Percentiles rank a stretch among this genome's conserved stretches.
Conservation (phyloP, 2,888 invertebrate species). For the Patella pellucida region DNA sequence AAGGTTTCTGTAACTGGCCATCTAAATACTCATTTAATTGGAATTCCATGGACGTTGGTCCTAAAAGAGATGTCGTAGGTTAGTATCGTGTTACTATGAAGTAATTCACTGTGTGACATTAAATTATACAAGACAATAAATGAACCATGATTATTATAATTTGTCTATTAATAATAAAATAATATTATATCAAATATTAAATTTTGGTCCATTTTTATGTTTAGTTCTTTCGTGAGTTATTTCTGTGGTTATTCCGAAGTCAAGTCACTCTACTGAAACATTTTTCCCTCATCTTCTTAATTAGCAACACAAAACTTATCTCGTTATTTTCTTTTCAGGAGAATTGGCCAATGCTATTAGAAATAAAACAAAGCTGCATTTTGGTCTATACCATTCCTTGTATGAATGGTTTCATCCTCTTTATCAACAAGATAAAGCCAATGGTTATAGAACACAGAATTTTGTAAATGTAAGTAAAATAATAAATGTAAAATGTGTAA, state of each 20-base stretch:
- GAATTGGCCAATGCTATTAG: conserved; percentile 55
- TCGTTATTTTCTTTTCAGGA: conserved; percentile 40
- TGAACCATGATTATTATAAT: too few species aligned
- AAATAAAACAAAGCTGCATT: conserved; percentile 73
- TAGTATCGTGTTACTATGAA: conserved; percentile 30
- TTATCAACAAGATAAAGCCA: conserved; percentile 73
- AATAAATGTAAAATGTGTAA: too few species aligned
- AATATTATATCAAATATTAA: too few species aligned
- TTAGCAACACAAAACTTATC: too few species aligned
- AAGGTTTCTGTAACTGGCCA: conserved; percentile 86
- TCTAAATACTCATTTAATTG: conserved; percentile 84
- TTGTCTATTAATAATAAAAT: too few species aligned
- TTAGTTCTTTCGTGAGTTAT: too few species aligned
- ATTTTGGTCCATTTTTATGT: too few species aligned
- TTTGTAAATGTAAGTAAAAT: conserved; percentile 74
- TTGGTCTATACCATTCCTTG: conserved; percentile 71
- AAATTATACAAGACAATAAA: too few species aligned
- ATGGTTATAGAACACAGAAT: conserved; percentile 74
- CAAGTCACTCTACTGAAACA: too few species aligned
- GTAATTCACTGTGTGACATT: too few species aligned
- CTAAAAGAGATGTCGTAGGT: conserved; percentile 82
- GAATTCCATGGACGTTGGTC: conserved; percentile 85
- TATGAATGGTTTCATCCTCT: conserved; percentile 72
- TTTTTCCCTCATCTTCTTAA: too few species aligned
- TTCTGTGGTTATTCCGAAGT: too few species aligned